Base-by-base conservation (phyloP, 2,797 vertebrate species). In the Meriones psammophilus region DNA sequence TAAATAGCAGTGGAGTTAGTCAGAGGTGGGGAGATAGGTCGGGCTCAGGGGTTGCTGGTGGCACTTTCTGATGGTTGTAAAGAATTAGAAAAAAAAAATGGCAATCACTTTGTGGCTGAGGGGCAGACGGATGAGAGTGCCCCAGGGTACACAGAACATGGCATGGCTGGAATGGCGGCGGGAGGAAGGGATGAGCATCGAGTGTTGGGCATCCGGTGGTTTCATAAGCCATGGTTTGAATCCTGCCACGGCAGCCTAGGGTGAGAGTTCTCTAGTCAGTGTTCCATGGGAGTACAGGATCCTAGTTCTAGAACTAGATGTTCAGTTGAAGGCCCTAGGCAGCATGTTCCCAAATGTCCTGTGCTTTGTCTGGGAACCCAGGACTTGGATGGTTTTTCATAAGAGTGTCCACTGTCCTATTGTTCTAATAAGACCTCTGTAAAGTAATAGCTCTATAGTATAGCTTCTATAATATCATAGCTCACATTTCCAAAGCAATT, bases 81-180 rank as follows among this genome's bases (percentile, higher is more conserved):
- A 69, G 56, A n/a, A 18, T 6, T 3, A 17, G 36, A 8, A 14
- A 26, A 14, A 26, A 17, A 71, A 39, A 50, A 36, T 39, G 50
- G 5, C 26, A 17, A 7, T 6, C 4, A 5, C 22, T 39, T 33
- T 30, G 0, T 8, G 36, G 33, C 69, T 60, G 80, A 91, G 36
- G 13, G 13, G 14, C 46, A 12, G 30, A 24, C 4, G 13, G 20
- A 3, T 0, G 7, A 33, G 1, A 39, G 7, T 3, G 10, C 8
- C 28, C 0, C 1, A 0, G 69, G 18, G n/a, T 30, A n/a, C 0
- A 2, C 60, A 54, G 15, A 14, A 4, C 10, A 12, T 18, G 58
- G n/a, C 17, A 0, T n/a, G 4, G 0, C 15, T 1, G 1, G 17
- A 74, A 14, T 5, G 0, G 14, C 1, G 4, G 36, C 2, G 5